Evolutionary conservation across 2,888 invertebrate species (phyloP).

Genomic region (Cosmia trapezina): DNA sequence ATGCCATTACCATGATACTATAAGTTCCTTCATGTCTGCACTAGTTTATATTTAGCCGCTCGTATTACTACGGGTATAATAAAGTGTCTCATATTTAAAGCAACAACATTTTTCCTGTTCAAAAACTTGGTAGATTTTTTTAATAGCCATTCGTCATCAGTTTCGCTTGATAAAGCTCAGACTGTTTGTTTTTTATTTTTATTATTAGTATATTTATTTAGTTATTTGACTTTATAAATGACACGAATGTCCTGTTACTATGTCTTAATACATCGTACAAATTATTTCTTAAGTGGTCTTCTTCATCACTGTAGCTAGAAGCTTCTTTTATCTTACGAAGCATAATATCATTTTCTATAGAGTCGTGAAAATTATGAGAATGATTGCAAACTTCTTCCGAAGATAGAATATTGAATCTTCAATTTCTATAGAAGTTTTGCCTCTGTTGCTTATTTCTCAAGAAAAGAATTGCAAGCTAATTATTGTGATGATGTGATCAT

Average conservation of each 20-base stretch:
- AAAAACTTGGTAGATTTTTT: conserved; percentile 55
- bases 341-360: conserved; percentile 12
- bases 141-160: conserved; percentile 49
- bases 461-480: conserved; percentile 4
- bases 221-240: conserved; percentile 6
- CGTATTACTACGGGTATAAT: not conserved
- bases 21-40: not conserved
- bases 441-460: conserved; percentile 14
- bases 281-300: conserved; percentile 36
- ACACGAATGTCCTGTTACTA: conserved; percentile 33
- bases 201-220: too few relatives aligned
- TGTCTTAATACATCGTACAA: conserved; percentile 45
- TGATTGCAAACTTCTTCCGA: conserved; percentile 3
- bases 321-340: conserved; percentile 34
- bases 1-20: not conserved
- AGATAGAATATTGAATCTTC: conserved; percentile 27
- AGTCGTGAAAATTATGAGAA: not conserved
- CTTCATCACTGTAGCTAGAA: conserved; percentile 55
- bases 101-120: conserved; percentile 4
- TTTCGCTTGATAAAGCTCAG: conserved; percentile 10
- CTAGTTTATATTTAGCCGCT: not conserved
- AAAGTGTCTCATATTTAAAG: not conserved
- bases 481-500: conserved; percentile 15
- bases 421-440: conserved; percentile 11
- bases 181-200: too few relatives aligned